Base-by-base conservation (phyloP, 35 echinoderm and acorn worm species). In the Chiridota heheva region DNA sequence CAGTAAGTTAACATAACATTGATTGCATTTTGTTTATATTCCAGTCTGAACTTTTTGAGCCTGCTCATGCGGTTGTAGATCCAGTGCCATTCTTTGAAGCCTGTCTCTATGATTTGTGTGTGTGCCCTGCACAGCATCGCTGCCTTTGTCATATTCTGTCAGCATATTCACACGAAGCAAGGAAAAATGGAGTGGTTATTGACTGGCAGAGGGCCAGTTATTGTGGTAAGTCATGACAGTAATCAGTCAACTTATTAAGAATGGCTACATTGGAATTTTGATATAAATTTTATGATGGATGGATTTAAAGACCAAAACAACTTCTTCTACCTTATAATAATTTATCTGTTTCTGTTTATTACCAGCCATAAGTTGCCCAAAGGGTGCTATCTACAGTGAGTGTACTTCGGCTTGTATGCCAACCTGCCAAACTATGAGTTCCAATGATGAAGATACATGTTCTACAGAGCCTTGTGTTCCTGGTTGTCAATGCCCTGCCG, bases 91-190 rank as follows among this genome's bases (percentile, higher is more conserved):
- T 88, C 74, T 97, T 82, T 76, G 67, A 91, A 13, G 88, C 94
- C 16, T 97, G 94, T 81, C 85, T 91, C n/a, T 91, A 91, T 24
- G 94, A 97, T 38, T 26, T 91, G 72, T 97, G 94, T 81, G 84
- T 89, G 4, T 97, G 94, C 56, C 94, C 94, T 25, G 31, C 80
- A 16, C 84, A 91, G 22, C 88, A 91, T 16, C 59, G 80, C 5
- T 97, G 94, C 44, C 74, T 97, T 0, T 97, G 94, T 69, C 83
- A 97, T 82, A 85, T 97, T 2, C 62, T 97, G 39, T 78, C 74
- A 47, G 89, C 89, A 1, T 97, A 91, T 36, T 72, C 94, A 12
- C 89, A 97, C 29, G 94, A 97, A 62, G 94, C 94, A 15, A 83
- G 89, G 18, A 97, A 88, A 51, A 83, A 90, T 58, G 94, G 89